Conservation (phyloP, 2,113 vertebrate species). For the Sinocyclocheilus anophthalmus region DNA sequence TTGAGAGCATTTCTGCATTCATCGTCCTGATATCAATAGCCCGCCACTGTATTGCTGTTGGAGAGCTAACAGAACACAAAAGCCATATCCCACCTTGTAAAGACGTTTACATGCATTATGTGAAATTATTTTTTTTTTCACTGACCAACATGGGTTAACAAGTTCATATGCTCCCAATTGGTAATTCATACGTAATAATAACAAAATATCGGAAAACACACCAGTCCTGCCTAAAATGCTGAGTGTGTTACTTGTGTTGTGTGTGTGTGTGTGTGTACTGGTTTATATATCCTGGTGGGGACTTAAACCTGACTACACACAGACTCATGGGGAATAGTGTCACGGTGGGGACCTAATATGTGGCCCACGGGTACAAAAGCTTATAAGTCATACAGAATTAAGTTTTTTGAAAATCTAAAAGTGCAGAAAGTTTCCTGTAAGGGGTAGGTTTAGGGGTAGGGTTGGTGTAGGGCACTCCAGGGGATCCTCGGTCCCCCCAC, state of each 20-base stretch:
- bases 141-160: background rate
- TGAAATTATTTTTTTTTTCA: background rate
- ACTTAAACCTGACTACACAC: no score
- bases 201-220: background rate
- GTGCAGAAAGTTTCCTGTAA: no score
- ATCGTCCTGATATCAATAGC: constrained; percentile 41
- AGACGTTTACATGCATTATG: constrained; percentile 1
- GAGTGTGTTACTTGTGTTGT: background rate
- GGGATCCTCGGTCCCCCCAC: no score
- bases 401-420: no score
- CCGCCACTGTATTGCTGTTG: constrained; percentile 22
- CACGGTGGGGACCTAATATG: no score
- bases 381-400: no score
- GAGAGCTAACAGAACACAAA: constrained; percentile 20
- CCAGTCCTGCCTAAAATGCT: background rate
- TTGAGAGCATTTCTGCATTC: constrained; percentile 67
- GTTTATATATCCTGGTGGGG: no score
- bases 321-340: no score
- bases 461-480: no score
- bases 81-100: constrained; percentile 4
- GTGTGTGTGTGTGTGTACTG: no score
- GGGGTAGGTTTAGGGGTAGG: no score
- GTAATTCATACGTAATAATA: background rate
- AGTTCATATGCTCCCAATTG: background rate
- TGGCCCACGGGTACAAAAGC: no score